A percentile compares a stretch with the other conserved stretches of the same genome.
Evolutionary conservation across 2,113 vertebrate species (phyloP).

Genomic region (Chloropsis cyanopogon): DNA sequence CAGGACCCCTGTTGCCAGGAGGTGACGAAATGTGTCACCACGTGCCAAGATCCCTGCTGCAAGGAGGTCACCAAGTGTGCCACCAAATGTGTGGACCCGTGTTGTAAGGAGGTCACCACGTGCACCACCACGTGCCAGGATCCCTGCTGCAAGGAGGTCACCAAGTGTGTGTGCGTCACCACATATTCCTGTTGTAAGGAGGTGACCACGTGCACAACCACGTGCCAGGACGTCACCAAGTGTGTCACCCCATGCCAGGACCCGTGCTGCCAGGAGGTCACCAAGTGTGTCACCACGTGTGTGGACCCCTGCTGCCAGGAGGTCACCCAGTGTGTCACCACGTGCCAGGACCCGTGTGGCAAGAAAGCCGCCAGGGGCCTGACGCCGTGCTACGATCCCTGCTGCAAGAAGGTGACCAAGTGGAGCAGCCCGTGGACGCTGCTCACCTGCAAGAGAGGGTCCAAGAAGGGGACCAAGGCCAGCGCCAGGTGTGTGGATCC

Average conservation of each 20-base stretch:
- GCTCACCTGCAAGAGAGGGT: too few species aligned
- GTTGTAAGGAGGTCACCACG: background rate
- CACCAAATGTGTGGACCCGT: background rate
- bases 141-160: fast-evolving
- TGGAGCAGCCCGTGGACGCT: background rate
- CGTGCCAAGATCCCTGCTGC: fast-evolving
- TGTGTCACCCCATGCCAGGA: fast-evolving
- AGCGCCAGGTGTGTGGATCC: background rate
- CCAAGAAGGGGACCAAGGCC: background rate
- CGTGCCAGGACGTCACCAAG: background rate
- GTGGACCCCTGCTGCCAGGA: fast-evolving
- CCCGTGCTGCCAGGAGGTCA: fast-evolving
- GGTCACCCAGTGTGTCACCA: background rate
- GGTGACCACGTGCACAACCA: background rate
- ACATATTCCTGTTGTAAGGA: fast-evolving
- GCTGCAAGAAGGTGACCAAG: background rate
- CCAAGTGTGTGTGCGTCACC: background rate
- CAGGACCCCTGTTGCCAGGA: fast-evolving
- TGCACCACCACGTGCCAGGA: background rate
- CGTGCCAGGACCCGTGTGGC: background rate
- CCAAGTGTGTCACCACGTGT: fast-evolving
- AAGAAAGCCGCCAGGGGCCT: background rate
- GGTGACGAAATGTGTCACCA: fast-evolving
- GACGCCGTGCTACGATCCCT: background rate
- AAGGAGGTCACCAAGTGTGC: background rate